These are phyloP conservation scores for Euura saliciscinereae DNA, from an alignment of 1,140 invertebrate species.

Conservation along the genomic window DNA sequence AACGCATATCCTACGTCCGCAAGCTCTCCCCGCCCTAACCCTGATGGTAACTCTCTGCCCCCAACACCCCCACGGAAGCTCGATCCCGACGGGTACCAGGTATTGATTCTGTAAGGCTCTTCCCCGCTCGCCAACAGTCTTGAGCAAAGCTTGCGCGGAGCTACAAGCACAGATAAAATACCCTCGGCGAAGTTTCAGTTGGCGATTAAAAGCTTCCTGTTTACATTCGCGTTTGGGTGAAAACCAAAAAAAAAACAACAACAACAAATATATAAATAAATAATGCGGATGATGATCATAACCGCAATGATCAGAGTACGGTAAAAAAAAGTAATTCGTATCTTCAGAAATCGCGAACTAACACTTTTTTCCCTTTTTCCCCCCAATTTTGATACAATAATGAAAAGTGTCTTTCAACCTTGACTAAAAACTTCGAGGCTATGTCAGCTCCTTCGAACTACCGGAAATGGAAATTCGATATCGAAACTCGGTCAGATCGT, in stretches of 20 bases:
- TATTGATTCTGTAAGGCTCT: slow-evolving; percentile 55
- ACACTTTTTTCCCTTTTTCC: too few relatives aligned
- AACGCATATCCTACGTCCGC: slow-evolving; percentile 7
- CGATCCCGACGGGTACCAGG: slow-evolving; percentile 39
- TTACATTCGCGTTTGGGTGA: neutral
- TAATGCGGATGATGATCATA: too few relatives aligned
- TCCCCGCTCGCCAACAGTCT: slow-evolving; percentile 48
- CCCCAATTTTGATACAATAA: too few relatives aligned
- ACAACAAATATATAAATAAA: slow-evolving; percentile 9
- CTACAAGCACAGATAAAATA: slow-evolving; percentile 28
- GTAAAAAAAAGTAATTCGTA: too few relatives aligned
- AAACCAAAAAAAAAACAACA: neutral
- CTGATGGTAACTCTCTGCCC: slow-evolving; percentile 22
- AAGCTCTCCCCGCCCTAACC: slow-evolving; percentile 1
- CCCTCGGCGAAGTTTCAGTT: neutral
- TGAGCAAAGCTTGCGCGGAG: slow-evolving; percentile 50
- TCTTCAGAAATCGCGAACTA: too few relatives aligned
- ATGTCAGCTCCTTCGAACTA: too few relatives aligned
- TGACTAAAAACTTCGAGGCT: too few relatives aligned
- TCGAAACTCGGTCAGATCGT: too few relatives aligned
- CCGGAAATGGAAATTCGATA: too few relatives aligned
- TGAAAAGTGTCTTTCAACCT: too few relatives aligned
- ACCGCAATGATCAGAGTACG: too few relatives aligned
- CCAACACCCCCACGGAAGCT: slow-evolving; percentile 14
- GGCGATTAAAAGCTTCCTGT: neutral